Evolutionary conservation across 2,113 vertebrate species (phyloP).

Genomic region (Cyprinodon variegatus): DNA sequence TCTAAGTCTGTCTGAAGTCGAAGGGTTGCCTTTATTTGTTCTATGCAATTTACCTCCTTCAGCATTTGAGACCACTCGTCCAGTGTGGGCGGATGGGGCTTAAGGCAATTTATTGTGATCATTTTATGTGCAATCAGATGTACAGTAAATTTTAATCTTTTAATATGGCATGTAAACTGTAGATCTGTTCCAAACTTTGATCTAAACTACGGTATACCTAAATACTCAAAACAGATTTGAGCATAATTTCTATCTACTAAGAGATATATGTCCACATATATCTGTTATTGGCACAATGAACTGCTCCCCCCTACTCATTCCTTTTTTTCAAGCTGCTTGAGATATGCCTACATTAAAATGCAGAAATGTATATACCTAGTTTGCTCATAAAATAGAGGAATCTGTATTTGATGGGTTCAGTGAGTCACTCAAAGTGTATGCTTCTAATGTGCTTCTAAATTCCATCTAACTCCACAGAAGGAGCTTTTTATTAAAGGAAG

Average conservation of each 20-base stretch:
- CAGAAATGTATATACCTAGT: neutral
- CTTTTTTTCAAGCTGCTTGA: no score
- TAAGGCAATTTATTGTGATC: no score
- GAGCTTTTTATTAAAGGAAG: constrained; percentile 14
- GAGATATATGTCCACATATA: neutral
- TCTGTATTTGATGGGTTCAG: constrained; percentile 6
- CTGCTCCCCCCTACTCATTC: neutral
- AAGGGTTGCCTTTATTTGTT: no score
- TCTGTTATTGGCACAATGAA: neutral
- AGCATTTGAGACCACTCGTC: no score
- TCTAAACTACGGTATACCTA: neutral
- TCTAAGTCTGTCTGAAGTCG: no score
- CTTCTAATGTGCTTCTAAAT: constrained; percentile 13
- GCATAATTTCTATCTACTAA: no score
- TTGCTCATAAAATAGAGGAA: constrained; percentile 11
- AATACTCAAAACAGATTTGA: neutral
- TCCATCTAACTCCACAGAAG: constrained; percentile 44
- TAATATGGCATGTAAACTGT: neutral
- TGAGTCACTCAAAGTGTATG: constrained; percentile 11
- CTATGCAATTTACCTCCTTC: no score
- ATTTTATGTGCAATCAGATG: no score
- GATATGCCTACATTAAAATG: neutral
- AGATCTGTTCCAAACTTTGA: neutral
- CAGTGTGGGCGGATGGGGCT: no score
- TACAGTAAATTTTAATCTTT: neutral